phyloP scores from a whole-genome alignment of 2,113 vertebrate species.

The Monarcha castaneiventris region DNA sequence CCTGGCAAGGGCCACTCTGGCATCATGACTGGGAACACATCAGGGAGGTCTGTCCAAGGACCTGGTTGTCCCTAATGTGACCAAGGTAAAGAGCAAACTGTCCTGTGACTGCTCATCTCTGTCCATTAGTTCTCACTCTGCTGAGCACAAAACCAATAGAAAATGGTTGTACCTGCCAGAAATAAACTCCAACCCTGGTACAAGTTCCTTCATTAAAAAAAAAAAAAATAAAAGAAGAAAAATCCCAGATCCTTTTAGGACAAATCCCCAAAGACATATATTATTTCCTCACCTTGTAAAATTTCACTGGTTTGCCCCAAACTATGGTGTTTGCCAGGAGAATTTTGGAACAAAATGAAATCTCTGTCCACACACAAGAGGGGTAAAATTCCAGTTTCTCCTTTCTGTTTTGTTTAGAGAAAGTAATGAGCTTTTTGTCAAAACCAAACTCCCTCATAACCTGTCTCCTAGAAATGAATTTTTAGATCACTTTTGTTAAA shows the following conservation, averaged over 20 bases:
- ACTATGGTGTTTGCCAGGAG: background rate
- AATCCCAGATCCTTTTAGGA: background rate
- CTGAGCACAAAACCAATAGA: background rate
- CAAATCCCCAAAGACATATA: background rate
- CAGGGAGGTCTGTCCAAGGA: background rate
- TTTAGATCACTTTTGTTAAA: background rate
- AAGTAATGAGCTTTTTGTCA: background rate
- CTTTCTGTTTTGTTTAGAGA: background rate
- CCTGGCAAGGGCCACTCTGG: background rate
- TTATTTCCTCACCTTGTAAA: constrained; percentile 22
- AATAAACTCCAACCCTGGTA: background rate
- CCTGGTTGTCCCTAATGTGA: background rate
- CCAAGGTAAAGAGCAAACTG: background rate
- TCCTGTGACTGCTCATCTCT: background rate
- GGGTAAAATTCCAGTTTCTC: background rate
- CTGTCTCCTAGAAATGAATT: background rate
- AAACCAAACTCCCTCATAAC: background rate
- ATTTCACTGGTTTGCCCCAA: background rate
- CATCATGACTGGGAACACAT: background rate
- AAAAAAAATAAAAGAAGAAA: background rate
- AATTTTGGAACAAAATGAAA: background rate
- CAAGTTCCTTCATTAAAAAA: background rate
- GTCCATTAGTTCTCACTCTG: background rate
- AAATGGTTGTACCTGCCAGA: background rate
- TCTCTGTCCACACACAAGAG: background rate